Conservation (phyloP, 2,888 invertebrate genomes). For the Xylophagus ater region DNA sequence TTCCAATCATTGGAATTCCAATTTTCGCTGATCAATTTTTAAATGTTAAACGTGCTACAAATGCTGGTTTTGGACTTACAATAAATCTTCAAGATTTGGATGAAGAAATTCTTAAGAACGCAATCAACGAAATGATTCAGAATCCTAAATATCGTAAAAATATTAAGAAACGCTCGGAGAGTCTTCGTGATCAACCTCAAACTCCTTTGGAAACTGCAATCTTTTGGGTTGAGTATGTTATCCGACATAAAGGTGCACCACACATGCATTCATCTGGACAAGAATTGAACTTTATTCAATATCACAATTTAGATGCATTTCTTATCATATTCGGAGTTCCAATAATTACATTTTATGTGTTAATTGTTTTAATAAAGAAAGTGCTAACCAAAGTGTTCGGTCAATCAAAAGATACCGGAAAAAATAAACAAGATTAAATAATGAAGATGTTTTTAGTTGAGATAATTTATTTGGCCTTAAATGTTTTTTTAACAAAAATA, state of each 20-base stretch:
- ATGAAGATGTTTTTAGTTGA: too few relatives aligned
- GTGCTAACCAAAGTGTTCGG: too few relatives aligned
- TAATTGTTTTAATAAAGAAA: too few relatives aligned
- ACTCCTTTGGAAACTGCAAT: constrained; percentile 12
- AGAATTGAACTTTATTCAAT: constrained; percentile 10
- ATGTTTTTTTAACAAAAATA: too few relatives aligned
- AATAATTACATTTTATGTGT: too few relatives aligned
- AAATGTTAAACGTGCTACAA: constrained; percentile 27
- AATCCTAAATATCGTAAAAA: constrained; percentile 22
- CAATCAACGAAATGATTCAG: constrained; percentile 20
- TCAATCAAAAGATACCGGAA: too few relatives aligned
- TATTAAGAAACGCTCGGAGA: constrained; percentile 3
- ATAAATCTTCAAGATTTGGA: constrained; percentile 20
- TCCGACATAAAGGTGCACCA: constrained; percentile 12
- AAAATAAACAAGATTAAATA: too few relatives aligned
- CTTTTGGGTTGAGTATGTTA: constrained; percentile 14
- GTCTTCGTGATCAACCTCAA: constrained; percentile 12
- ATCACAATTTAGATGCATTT: constrained; percentile 12
- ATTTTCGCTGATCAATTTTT: constrained; percentile 25
- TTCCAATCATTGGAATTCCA: constrained; percentile 40
- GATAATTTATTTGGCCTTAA: too few relatives aligned
- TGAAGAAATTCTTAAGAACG: constrained; percentile 18
- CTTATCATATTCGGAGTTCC: background rate
- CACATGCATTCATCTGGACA: constrained; percentile 8
- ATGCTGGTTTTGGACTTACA: constrained; percentile 28